Base-by-base conservation (phyloP, 2,113 vertebrate genomes). In the Morone chrysops region DNA sequence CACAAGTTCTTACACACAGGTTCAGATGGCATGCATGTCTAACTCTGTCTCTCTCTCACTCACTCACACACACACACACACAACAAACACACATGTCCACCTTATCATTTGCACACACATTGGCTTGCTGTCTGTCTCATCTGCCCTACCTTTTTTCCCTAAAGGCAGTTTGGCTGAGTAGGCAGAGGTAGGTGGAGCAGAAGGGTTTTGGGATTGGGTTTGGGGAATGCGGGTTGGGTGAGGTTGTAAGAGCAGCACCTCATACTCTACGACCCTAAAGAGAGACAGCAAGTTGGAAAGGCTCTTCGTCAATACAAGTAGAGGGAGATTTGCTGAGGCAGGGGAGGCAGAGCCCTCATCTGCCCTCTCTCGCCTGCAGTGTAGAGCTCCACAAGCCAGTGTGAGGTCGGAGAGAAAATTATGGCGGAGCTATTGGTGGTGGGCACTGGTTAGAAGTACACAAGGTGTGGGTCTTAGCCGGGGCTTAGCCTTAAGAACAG, bases 81-180 rank as follows among this genome's bases (percentile, higher is more conserved):
- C 68, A 31, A 31, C 31, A 31, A 31, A 31, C 31, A 31, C 31
- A 31, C 31, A 31, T 31, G 80, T 59, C 50, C 41, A 38, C 36
- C 81, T 88, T 85, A 87, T 91, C 80, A 17, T 73, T 25, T 38
- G 20, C 57, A 41, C 70, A 70, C 80, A 86, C 48, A 60, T 81
- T 65, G 50, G 25, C 66, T 85, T 41, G 20, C 75, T 74, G 61
- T 25, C 84, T 81, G 57, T 71, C 76, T 79, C 51, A 75, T 78
- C 65, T 68, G 79, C 82, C 20, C 67, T 70, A 66, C 63, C 14
- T 62, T 22, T 20, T 22, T 70, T 76, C 65, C 73, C 65, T 78
- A 0, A 9, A 70, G 68, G 41, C 43, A 53, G 66, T 86, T 76
- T 12, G 76, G 65, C 71, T 51, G 53, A 51, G 72, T 36, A 80